Evolutionary conservation across 53 echinoderm and acorn worm species (phyloP).

Genomic region (Holothuria scabra): DNA sequence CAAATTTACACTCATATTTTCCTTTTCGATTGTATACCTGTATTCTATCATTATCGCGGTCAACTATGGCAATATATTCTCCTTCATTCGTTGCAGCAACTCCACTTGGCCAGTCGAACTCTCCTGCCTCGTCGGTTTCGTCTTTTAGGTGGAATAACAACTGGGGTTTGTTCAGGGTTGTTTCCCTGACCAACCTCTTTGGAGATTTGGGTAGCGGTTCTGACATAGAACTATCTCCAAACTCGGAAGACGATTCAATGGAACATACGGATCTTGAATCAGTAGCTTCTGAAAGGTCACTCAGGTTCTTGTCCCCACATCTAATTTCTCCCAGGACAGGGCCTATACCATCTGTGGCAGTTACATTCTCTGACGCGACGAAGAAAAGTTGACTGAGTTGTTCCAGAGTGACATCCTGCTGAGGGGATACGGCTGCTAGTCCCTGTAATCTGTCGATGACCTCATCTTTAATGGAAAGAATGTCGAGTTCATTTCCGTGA

Average conservation of each 20-base stretch:
- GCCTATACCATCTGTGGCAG: conserved; percentile 50
- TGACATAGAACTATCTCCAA: conserved; percentile 84
- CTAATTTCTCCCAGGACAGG: conserved; percentile 90
- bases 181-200: conserved; percentile 62
- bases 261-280: conserved; percentile 91
- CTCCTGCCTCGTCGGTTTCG: conserved; percentile 89
- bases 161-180: conserved; percentile 80
- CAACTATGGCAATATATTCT: conserved; percentile 91
- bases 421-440: conserved; percentile 85
- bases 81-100: conserved; percentile 88
- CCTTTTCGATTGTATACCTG: conserved; percentile 98
- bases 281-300: conserved; percentile 84
- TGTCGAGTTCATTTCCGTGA: conserved; percentile 94
- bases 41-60: conserved; percentile 95
- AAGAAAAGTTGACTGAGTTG: conserved; percentile 95
- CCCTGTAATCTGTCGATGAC: conserved; percentile 96
- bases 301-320: conserved; percentile 85
- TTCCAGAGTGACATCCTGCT: conserved; percentile 93
- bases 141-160: conserved; percentile 90
- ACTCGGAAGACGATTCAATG: conserved; percentile 84
- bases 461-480: conserved; percentile 98
- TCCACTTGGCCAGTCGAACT: conserved; percentile 99
- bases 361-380: conserved; percentile 76
- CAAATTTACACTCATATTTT: conserved; percentile 98
- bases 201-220: conserved; percentile 88